phyloP scores from a whole-genome alignment of 37 sponge, comb jelly and placozoan species.

The Eunapius fragilis region DNA sequence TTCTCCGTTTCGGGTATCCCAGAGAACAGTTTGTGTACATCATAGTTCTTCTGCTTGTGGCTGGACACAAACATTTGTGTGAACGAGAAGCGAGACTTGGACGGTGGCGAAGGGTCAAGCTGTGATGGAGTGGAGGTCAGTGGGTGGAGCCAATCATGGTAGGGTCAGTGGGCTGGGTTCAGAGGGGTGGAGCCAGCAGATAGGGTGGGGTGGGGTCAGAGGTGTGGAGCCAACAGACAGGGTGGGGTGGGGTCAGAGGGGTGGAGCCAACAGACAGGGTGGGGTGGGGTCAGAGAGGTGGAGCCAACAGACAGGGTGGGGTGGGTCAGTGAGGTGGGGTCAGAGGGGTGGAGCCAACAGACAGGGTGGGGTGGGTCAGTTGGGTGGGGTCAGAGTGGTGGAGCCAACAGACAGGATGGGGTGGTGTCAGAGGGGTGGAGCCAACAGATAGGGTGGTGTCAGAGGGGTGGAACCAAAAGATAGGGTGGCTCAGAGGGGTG shows the following conservation, averaged over 20 bases:
- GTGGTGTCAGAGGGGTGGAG: too few species aligned
- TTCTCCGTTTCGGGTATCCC: constrained; percentile 84
- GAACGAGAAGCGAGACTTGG: constrained; percentile 12
- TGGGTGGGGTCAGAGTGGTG: too few species aligned
- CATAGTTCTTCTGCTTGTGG: constrained; percentile 79
- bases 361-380: background rate
- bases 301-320: background rate
- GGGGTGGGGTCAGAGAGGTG: background rate
- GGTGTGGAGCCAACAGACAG: background rate
- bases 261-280: background rate
- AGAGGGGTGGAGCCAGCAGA: background rate
- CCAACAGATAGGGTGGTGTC: too few species aligned
- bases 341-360: background rate
- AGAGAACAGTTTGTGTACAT: constrained; percentile 91
- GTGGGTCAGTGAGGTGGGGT: background rate
- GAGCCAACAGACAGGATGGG: too few species aligned
- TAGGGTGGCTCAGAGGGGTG: too few species aligned
- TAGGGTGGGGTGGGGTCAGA: background rate
- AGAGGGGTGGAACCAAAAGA: too few species aligned
- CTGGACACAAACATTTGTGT: constrained; percentile 22
- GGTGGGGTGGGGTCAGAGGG: background rate
- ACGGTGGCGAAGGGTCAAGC: background rate
- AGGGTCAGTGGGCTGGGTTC: too few species aligned
- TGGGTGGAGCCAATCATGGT: background rate
- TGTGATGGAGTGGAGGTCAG: constrained; percentile 7